Evolutionary conservation across 2,797 vertebrate genomes (phyloP).

Genomic region (Spinus pinus): DNA sequence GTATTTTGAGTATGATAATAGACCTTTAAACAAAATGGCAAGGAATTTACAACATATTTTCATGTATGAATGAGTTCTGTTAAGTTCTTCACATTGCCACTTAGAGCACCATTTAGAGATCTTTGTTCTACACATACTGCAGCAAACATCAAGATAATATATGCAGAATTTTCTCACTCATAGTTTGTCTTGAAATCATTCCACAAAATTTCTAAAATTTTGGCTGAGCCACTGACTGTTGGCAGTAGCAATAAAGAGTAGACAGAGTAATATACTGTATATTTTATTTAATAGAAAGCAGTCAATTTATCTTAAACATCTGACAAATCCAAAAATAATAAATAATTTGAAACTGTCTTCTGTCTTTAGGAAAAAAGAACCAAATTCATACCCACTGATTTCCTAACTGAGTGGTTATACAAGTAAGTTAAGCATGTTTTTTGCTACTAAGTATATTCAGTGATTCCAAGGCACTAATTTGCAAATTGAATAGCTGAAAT

Average conservation of each 20-base stretch:
- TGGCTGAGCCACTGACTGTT: background rate
- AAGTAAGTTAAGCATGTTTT: constrained; percentile 82
- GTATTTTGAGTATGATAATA: background rate
- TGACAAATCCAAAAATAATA: constrained; percentile 28
- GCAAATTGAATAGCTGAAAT: background rate
- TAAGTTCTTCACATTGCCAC: background rate
- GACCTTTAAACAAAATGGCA: background rate
- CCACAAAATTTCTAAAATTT: background rate
- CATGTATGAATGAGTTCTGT: background rate
- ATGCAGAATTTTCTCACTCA: background rate
- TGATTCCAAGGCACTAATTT: constrained; percentile 6
- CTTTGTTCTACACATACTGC: background rate
- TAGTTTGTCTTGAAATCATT: background rate
- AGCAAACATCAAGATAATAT: background rate
- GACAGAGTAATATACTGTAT: background rate
- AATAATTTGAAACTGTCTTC: constrained; percentile 62
- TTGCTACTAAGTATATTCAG: background rate
- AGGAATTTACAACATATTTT: background rate
- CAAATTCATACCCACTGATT: constrained; percentile 88
- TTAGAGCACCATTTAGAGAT: background rate
- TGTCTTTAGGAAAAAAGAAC: constrained; percentile 83
- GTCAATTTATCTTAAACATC: constrained; percentile 9
- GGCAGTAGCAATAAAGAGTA: constrained; percentile 9
- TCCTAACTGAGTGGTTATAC: constrained; percentile 90
- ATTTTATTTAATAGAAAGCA: constrained; percentile 37